Evolutionary conservation across 2,113 vertebrate species (phyloP).

Genomic region (Phalacrocorax carbo): DNA sequence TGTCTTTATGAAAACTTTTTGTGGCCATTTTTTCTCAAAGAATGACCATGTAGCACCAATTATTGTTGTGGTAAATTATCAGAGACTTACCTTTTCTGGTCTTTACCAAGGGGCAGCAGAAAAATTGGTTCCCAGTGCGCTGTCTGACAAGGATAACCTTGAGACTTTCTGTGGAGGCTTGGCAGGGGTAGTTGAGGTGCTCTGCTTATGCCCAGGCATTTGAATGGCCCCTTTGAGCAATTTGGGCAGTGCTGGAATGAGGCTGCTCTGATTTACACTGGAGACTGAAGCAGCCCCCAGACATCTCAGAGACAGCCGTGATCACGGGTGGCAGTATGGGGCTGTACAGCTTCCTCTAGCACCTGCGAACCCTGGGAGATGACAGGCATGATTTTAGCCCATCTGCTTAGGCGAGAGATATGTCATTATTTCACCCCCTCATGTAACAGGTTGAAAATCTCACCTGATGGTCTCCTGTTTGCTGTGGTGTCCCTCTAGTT

Average conservation of each 20-base stretch:
- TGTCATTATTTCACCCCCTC: not conserved
- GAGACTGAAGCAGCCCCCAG: not conserved
- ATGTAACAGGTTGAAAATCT: not conserved
- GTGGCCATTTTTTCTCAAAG: not conserved
- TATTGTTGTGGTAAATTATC: not conserved
- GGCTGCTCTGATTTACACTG: not conserved
- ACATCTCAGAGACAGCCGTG: not conserved
- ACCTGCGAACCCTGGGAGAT: not conserved
- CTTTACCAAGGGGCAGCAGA: not conserved
- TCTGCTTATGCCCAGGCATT: not conserved
- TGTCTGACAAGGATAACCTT: not conserved
- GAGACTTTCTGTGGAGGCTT: not conserved
- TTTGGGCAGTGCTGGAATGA: not conserved
- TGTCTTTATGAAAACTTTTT: not conserved
- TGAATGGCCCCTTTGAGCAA: not conserved
- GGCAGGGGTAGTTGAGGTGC: not conserved
- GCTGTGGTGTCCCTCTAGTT: not conserved
- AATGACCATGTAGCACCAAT: not conserved
- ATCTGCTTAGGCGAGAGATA: not conserved
- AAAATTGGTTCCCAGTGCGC: not conserved
- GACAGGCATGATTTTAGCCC: not conserved
- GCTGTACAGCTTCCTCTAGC: not conserved
- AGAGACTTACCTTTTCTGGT: not conserved
- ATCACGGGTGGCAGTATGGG: not conserved
- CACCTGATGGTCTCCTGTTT: not conserved